These are phyloP conservation scores for Percopsis omiscomaycus DNA, from an alignment of 2,797 vertebrate species.

Conservation along the genomic window DNA sequence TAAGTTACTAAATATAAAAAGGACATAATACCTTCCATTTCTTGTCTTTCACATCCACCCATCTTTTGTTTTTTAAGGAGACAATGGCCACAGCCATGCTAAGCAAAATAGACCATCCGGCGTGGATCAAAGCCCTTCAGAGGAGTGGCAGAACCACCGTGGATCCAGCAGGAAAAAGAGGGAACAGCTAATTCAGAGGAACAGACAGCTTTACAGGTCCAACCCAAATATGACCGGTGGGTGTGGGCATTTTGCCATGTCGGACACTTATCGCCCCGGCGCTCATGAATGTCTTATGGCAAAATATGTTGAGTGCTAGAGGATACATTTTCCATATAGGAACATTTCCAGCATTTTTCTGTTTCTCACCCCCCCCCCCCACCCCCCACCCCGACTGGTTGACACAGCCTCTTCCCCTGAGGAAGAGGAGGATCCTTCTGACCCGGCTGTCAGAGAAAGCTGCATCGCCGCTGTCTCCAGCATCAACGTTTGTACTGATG, in stretches of 20 bases:
- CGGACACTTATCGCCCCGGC: background rate
- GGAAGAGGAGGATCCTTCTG: slow-evolving; percentile 72
- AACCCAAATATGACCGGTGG: slow-evolving; percentile 89
- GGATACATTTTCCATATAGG: slow-evolving; percentile 2
- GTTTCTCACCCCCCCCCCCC: slow-evolving; percentile 1
- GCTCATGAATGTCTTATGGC: slow-evolving; percentile 1
- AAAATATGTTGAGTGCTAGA: slow-evolving; percentile 9
- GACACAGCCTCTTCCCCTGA: slow-evolving; percentile 77
- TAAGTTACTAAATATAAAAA: too few relatives aligned
- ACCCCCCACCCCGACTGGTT: slow-evolving; percentile 10
- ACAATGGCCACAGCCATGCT: slow-evolving; percentile 63
- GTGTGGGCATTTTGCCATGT: slow-evolving; percentile 32
- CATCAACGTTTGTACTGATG: slow-evolving; percentile 84
- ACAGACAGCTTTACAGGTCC: slow-evolving; percentile 86
- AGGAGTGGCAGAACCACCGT: slow-evolving; percentile 74
- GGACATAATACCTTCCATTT: too few relatives aligned
- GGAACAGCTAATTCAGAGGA: slow-evolving; percentile 83
- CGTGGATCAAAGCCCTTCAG: slow-evolving; percentile 72
- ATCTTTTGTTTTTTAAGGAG: slow-evolving; percentile 52
- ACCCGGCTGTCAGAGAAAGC: slow-evolving; percentile 68
- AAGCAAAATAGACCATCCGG: slow-evolving; percentile 77
- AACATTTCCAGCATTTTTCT: slow-evolving; percentile 3
- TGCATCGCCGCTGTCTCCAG: slow-evolving; percentile 84
- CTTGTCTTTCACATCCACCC: too few relatives aligned
- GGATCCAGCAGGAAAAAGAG: slow-evolving; percentile 76